Evolutionary conservation across 2,888 invertebrate species (phyloP).

Genomic region (Pardosa pseudoannulata): DNA sequence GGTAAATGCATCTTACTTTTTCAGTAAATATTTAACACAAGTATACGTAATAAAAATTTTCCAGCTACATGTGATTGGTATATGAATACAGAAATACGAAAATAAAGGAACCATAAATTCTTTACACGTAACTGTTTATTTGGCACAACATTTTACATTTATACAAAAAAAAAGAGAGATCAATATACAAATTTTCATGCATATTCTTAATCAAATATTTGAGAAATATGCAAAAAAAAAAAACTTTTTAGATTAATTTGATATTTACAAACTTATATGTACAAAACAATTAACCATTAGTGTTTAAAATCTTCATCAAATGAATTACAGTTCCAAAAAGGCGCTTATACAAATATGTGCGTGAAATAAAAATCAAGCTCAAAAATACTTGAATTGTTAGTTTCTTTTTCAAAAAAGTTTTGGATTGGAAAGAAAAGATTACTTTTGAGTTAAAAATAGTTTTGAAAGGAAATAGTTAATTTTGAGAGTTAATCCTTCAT

Average conservation of each 20-base stretch:
- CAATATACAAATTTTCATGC: conserved; percentile 54
- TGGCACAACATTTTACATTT: conserved; percentile 67
- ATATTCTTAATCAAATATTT: conserved; percentile 34
- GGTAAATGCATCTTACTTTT: too few species aligned
- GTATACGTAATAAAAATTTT: too few species aligned
- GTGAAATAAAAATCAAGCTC: conserved; percentile 5
- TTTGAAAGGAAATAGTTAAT: too few species aligned
- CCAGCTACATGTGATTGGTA: too few species aligned
- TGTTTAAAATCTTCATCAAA: conserved; percentile 1
- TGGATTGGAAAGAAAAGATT: too few species aligned
- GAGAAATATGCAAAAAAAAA: conserved; percentile 31
- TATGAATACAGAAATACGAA: too few species aligned
- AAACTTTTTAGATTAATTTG: neutral
- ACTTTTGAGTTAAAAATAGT: too few species aligned
- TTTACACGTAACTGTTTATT: conserved; percentile 57
- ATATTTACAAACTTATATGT: conserved; percentile 22
- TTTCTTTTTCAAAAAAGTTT: too few species aligned
- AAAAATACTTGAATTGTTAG: neutral
- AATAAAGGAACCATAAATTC: too few species aligned
- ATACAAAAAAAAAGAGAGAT: conserved; percentile 67
- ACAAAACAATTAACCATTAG: neutral
- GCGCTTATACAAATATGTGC: conserved; percentile 4
- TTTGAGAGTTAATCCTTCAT: too few species aligned
- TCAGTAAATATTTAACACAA: too few species aligned
- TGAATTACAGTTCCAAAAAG: neutral